phyloP scores from a whole-genome alignment of 2,888 invertebrate species.

The Epistrophe eligans region DNA sequence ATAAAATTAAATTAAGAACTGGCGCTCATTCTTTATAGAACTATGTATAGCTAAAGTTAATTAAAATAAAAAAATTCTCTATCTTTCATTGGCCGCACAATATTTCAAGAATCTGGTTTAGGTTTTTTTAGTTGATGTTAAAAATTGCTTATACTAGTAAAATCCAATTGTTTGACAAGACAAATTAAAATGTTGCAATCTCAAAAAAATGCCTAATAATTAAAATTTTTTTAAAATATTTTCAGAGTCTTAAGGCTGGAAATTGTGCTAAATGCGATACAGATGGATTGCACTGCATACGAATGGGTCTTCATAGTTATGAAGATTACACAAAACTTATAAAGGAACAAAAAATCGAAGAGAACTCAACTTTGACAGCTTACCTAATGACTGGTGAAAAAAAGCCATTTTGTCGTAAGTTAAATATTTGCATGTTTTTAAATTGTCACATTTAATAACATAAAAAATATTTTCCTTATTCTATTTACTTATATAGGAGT shows the following conservation, averaged over 20 bases:
- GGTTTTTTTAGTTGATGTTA: no score
- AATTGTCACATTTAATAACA: background rate
- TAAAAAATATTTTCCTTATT: background rate
- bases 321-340: constrained; percentile 85
- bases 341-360: constrained; percentile 83
- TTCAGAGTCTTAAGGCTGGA: constrained; percentile 88
- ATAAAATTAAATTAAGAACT: no score
- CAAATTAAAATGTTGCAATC: no score
- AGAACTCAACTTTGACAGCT: constrained; percentile 86
- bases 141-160: no score
- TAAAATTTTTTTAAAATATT: background rate
- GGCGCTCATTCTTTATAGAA: no score
- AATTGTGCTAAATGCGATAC: constrained; percentile 89
- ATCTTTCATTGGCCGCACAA: no score
- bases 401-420: constrained; percentile 91
- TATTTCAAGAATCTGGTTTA: no score
- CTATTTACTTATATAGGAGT: constrained; percentile 86
- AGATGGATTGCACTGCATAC: constrained; percentile 88
- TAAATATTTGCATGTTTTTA: background rate
- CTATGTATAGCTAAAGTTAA: no score
- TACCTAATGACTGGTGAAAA: constrained; percentile 90
- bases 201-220: background rate
- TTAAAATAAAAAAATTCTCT: no score
- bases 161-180: no score
- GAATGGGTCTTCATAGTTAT: constrained; percentile 88